Evolutionary conservation across 2,888 invertebrate genomes (phyloP), one percentile per base, ranked within the genome.

Genomic region (Rhopalosiphum nymphaeae): DNA sequence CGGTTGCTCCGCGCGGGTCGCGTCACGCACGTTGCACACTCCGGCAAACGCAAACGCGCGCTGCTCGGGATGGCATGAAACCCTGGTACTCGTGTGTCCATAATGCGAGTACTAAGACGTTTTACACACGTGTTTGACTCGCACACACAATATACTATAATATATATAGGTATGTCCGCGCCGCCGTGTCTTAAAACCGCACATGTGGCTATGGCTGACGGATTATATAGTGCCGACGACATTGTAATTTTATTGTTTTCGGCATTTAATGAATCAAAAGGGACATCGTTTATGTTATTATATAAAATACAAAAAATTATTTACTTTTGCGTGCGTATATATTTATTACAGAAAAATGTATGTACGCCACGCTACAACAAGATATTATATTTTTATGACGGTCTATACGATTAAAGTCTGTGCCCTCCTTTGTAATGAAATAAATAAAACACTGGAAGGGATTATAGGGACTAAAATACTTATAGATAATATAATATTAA

Each of bases 31-130:
- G 10, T 46, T 11, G 78, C 36, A 16, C 67, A 16, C 67, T 16
- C 67, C n/a, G 67, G n/a, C 67, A 5, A 16, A 36, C 67, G 16
- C 67, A n/a, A n/a, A 16, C n/a, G 16, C 67, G n/a, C 5, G 13
- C n/a, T 13, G 4, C n/a, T 13, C n/a, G 16, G 4, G 4, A 7
- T 46, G 0, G 1, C 57, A 92, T 92, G 46, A 16, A 44, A 9
- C 87, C 92, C 92, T 92, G 92, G 86, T 92, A 86, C 86, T 46
- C 1, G 86, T 61, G 46, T 92, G 92, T 86, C 92, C 44, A 25
- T 36, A 36, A 57, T 46, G 44, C 46, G 92, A 56, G 90, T 67
- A 91, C 61, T 61, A 67, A 57, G 46, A 44, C 67, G 36, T n/a
- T 11, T n/a, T 86, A 57, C 46, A 91, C 91, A 46, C 57, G 53